phyloP scores from a whole-genome alignment of 1,140 invertebrate species.

The Aporrectodea caliginosa region DNA sequence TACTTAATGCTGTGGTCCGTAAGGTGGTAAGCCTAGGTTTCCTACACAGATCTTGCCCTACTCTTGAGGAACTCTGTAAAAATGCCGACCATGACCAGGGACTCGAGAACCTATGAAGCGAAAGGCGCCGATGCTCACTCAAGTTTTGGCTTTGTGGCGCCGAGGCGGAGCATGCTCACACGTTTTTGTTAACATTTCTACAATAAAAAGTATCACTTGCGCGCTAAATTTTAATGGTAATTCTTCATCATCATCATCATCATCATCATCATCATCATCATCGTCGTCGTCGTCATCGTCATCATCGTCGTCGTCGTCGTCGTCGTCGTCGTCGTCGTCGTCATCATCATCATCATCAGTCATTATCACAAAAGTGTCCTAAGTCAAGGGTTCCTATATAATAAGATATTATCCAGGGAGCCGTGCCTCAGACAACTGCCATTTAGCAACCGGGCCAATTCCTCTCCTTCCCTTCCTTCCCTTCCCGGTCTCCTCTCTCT shows the following conservation, averaged over 20 bases:
- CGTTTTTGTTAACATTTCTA: neutral
- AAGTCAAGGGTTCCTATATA: neutral
- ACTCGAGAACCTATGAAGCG: neutral
- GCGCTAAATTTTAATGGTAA: neutral
- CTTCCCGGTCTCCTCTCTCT: too few relatives aligned
- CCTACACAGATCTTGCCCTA: too few relatives aligned
- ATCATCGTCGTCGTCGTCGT: neutral
- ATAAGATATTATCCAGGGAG: neutral
- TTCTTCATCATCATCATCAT: neutral
- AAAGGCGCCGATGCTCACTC: too few relatives aligned
- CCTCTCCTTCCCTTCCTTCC: too few relatives aligned
- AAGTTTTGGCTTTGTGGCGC: neutral
- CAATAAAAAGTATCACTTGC: neutral
- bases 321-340: neutral
- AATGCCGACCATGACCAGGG: neutral
- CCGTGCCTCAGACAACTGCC: neutral
- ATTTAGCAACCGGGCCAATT: neutral
- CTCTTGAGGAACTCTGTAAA: neutral
- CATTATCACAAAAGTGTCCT: neutral
- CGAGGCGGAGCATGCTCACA: neutral
- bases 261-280: conserved; percentile 2
- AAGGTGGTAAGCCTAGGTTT: too few relatives aligned
- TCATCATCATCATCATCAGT: conserved; percentile 3
- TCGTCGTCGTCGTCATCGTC: neutral
- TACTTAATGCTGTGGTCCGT: too few relatives aligned